These are phyloP conservation scores for Agrotis ipsilon DNA, from an alignment of 2,888 invertebrate species.

Conservation along the genomic window DNA sequence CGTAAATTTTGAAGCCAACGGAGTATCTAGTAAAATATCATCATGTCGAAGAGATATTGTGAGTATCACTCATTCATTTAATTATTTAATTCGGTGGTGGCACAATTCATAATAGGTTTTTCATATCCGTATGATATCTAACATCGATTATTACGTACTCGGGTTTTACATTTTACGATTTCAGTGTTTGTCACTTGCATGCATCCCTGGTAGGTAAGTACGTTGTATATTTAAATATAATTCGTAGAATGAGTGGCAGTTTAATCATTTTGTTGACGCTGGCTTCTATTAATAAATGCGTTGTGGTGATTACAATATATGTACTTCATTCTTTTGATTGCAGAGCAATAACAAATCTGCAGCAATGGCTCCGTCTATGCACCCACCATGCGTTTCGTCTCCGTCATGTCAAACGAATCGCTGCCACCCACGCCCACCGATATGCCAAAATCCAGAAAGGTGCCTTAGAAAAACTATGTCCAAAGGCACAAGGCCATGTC, in stretches of 20 bases:
- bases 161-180: constrained; percentile 18
- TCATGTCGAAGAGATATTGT: constrained; percentile 77
- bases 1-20: constrained; percentile 77
- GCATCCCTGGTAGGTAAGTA: constrained; percentile 68
- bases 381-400: constrained; percentile 85
- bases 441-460: constrained; percentile 81
- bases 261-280: constrained; percentile 68
- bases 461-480: constrained; percentile 79
- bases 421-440: constrained; percentile 83
- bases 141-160: constrained; percentile 15
- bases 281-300: constrained; percentile 70
- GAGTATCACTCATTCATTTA: constrained; percentile 75
- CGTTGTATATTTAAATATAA: constrained; percentile 58
- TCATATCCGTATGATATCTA: background rate
- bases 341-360: constrained; percentile 68
- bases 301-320: constrained; percentile 16
- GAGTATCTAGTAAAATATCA: constrained; percentile 73
- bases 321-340: constrained; percentile 57
- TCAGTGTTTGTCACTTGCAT: constrained; percentile 40
- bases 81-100: constrained; percentile 17
- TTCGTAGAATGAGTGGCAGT: constrained; percentile 76
- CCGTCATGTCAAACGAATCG: constrained; percentile 82
- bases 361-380: constrained; percentile 80
- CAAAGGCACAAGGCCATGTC: constrained; percentile 79
- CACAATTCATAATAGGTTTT: background rate